Base-by-base conservation (phyloP, 2,797 vertebrate species). In the Echeneis naucrates region DNA sequence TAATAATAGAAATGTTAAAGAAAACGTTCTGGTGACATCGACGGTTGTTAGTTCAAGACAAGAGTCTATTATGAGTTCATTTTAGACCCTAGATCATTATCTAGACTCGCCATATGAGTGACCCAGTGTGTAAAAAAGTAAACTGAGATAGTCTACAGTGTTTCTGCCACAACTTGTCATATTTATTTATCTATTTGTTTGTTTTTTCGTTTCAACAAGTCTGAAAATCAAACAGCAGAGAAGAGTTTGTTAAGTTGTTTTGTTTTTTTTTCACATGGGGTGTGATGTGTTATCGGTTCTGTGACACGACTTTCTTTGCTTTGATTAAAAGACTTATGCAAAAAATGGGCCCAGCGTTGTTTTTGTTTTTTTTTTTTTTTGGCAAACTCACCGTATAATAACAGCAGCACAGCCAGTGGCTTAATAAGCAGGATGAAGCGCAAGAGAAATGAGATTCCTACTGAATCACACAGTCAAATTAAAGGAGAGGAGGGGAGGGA, bases 1-100 rank as follows among this genome's bases (percentile, higher is more conserved):
- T 94, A 91, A 88, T 79, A 90, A 89, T 83, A 92, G 90, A 93
- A 88, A 86, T 86, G 88, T 93, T 87, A 87, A 78, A 90, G 51
- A 90, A 91, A 91, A 81, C 78, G 79, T 89, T 80, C 86, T 81
- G 88, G 88, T 93, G 83, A 86, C 84, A 87, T 79, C 38, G 56
- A 82, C 90, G 83, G 73, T 74, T 86, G 82, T 89, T 80, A 61
- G 80, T 85, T 87, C 66, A 81, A n/a, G 68, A 73, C 57, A 61
- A 74, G 68, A 55, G 57, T 75, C 52, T 77, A 48, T 68, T 61
- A 72, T 64, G 35, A 76, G 52, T 80, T 83, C 47, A 55, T 77
- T 85, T 76, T 79, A 84, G 76, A 71, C 72, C 68, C 65, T 84
- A 48, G 71, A 82, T 88, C 42, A 68, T 80, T 74, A 72, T 78